Conservation (phyloP, 2,888 invertebrate species). For the Caprella mutica region DNA sequence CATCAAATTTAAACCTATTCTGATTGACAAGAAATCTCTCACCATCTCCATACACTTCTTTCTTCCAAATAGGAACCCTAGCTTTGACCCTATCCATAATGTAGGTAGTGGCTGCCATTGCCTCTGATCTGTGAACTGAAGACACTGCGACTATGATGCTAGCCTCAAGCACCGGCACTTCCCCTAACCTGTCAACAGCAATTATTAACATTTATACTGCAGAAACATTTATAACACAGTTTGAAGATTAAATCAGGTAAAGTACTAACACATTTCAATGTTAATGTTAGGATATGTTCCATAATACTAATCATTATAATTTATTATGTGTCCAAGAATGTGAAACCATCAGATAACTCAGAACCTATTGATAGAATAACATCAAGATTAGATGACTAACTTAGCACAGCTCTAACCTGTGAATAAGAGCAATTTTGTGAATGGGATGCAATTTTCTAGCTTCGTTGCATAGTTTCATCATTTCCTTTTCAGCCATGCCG, state of each 20-base stretch:
- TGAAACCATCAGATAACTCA: too few species aligned
- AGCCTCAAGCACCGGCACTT: slow-evolving; percentile 70
- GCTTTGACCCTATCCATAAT: slow-evolving; percentile 76
- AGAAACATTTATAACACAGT: too few species aligned
- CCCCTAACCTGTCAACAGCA: slow-evolving; percentile 57
- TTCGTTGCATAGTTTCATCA: slow-evolving; percentile 63
- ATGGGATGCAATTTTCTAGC: slow-evolving; percentile 64
- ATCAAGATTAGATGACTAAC: too few species aligned
- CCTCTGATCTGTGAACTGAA: slow-evolving; percentile 71
- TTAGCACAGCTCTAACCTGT: too few species aligned
- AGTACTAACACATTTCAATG: too few species aligned
- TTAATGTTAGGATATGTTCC: too few species aligned
- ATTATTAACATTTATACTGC: too few species aligned
- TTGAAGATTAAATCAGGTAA: too few species aligned
- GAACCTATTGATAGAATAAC: too few species aligned
- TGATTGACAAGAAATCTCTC: not conserved
- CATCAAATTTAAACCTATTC: not conserved
- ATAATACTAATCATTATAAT: too few species aligned
- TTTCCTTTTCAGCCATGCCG: slow-evolving; percentile 73
- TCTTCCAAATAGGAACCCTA: slow-evolving; percentile 90
- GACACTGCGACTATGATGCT: slow-evolving; percentile 84
- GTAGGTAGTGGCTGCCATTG: slow-evolving; percentile 67
- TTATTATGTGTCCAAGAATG: too few species aligned
- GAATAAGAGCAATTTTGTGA: slow-evolving; percentile 70
- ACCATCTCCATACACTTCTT: slow-evolving; percentile 64